Percentiles rank a stretch among this genome's conserved stretches.
Conservation (phyloP, 30 jellyfish, hydroid and myxozoan genomes). For the Pelagia noctiluca region DNA sequence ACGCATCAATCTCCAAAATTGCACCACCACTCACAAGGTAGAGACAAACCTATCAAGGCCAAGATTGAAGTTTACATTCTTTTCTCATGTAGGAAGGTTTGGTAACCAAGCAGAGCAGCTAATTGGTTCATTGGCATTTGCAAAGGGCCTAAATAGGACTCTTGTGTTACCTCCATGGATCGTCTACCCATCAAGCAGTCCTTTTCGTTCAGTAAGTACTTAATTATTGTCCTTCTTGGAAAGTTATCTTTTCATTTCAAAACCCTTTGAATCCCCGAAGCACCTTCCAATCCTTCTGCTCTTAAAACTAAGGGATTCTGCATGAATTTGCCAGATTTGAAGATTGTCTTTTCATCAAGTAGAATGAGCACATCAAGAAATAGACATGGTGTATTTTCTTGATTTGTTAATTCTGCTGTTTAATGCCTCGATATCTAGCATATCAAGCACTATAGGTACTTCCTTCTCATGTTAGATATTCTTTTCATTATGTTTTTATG, state of each 20-base stretch:
- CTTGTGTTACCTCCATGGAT: constrained; percentile 93
- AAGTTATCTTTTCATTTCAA: not conserved
- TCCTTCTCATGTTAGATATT: not conserved
- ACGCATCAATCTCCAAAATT: too few species aligned
- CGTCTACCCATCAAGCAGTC: constrained; percentile 73
- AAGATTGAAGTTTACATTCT: too few species aligned
- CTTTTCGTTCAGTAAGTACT: constrained; percentile 76
- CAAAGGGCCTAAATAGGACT: constrained; percentile 91
- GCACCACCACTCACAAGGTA: too few species aligned
- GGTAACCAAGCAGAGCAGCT: constrained; percentile 99
- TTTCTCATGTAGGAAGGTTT: constrained; percentile 97
- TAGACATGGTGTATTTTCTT: too few species aligned
- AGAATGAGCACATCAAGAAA: not conserved
- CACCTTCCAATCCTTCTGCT: not conserved
- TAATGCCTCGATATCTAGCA: too few species aligned
- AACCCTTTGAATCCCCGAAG: not conserved
- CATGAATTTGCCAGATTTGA: not conserved
- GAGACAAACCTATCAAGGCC: too few species aligned
- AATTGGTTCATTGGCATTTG: constrained; percentile 94
- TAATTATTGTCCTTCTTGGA: too few species aligned
- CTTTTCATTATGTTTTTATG: not conserved
- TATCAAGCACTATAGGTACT: too few species aligned
- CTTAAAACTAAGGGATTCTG: not conserved
- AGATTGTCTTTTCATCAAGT: not conserved
- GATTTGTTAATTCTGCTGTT: too few species aligned